These are phyloP conservation scores for Gorsachius magnificus DNA, from an alignment of 2,797 vertebrate species.

Conservation along the genomic window DNA sequence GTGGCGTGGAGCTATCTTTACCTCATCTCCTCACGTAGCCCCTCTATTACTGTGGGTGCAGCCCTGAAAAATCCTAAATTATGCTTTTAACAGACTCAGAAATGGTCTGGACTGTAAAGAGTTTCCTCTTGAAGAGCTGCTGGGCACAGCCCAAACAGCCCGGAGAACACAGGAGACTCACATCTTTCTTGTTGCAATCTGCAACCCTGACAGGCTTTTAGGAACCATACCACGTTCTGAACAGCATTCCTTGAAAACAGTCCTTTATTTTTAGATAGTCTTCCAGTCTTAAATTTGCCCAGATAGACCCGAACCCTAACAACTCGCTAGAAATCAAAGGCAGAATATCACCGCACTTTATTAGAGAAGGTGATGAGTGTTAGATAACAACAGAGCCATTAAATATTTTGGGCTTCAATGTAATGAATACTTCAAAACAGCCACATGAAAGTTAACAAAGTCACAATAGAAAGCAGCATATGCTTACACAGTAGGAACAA, in stretches of 20 bases:
- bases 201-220: neutral
- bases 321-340: slow-evolving; percentile 3
- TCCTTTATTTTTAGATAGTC: neutral
- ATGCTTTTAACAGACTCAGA: neutral
- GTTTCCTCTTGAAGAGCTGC: neutral
- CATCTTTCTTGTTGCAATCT: neutral
- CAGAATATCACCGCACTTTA: slow-evolving; percentile 6
- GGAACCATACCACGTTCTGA: neutral
- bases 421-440: slow-evolving; percentile 50
- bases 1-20: neutral
- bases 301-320: neutral
- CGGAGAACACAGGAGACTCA: neutral
- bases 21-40: neutral
- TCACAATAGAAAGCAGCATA: slow-evolving; percentile 5
- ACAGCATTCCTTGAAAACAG: neutral
- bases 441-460: slow-evolving; percentile 34
- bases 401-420: slow-evolving; percentile 21
- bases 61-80: neutral
- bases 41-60: neutral
- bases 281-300: neutral
- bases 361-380: slow-evolving; percentile 40
- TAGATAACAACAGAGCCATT: slow-evolving; percentile 29
- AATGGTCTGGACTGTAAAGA: neutral
- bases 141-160: neutral
- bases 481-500: slow-evolving; percentile 55